These are phyloP conservation scores for Eurytoma adleriae DNA, from an alignment of 2,888 invertebrate species.

Conservation along the genomic window DNA sequence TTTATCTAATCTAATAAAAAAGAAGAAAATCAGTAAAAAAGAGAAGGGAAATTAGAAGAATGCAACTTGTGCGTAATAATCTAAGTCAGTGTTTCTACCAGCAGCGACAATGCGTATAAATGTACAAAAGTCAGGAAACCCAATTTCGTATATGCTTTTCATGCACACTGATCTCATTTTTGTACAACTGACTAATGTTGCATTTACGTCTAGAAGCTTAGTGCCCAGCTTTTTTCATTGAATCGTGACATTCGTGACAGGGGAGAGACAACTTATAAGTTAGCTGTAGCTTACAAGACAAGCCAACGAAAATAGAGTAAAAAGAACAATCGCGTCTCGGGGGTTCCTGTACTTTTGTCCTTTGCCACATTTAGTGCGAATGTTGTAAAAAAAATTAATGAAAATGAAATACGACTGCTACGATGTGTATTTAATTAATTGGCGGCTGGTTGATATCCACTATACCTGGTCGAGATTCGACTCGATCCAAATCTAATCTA, in stretches of 20 bases:
- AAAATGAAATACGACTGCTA: conserved; percentile 70
- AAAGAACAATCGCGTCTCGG: conserved; percentile 30
- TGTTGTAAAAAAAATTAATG: conserved; percentile 66
- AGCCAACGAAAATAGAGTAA: neutral
- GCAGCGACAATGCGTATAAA: conserved; percentile 74
- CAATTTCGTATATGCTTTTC: conserved; percentile 63
- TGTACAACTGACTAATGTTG: conserved; percentile 54
- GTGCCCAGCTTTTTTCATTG: conserved; percentile 36
- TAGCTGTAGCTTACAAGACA: conserved; percentile 22
- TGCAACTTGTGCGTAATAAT: conserved; percentile 44
- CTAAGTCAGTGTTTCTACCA: conserved; percentile 68
- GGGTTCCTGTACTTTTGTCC: conserved; percentile 73
- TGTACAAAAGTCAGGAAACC: conserved; percentile 64
- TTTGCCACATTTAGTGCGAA: conserved; percentile 73
- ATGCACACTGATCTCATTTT: conserved; percentile 52
- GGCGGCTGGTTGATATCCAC: conserved; percentile 60
- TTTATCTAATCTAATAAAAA: conserved; percentile 19
- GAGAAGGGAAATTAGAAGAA: conserved; percentile 24
- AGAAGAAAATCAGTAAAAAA: neutral
- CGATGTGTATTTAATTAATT: conserved; percentile 71
- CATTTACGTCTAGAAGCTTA: conserved; percentile 66
- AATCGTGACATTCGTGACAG: neutral
- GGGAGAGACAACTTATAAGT: conserved; percentile 31
- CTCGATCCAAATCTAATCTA: conserved; percentile 72
- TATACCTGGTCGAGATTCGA: conserved; percentile 69